Evolutionary conservation across 2,888 invertebrate species (phyloP), one percentile per base, ranked within the genome.

Genomic region (Pyrgus malvae): DNA sequence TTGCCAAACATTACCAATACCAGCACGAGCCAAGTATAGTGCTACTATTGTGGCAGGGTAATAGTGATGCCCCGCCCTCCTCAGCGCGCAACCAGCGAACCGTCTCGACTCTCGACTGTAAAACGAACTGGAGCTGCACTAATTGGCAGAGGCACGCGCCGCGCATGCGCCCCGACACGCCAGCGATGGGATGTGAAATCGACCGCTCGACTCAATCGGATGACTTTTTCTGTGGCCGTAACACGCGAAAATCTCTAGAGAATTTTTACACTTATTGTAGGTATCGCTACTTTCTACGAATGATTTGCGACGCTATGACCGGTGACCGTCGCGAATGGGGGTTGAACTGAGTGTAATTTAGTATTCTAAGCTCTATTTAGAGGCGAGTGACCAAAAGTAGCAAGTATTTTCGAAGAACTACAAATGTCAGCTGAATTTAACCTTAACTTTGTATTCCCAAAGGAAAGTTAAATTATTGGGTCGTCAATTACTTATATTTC

Each of bases 81-180:
- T 45, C 63, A 53, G 51, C 60, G 48, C 67, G 67, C 66, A 70
- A 70, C 67, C 80, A 81, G 75, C 80, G 80, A 81, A 80, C 81
- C 82, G 80, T 78, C 80, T 73, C 81, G 76, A 74, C 79, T 83
- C 83, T 83, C 81, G 76, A 78, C 82, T 76, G 79, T 78, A 72
- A 77, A 78, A 78, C 79, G 80, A 89, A 90, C 81, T 89, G 83
- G 88, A 90, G 88, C 89, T 83, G 80, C 85, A 88, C 90, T 89
- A 90, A 90, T 90, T 89, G 87, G 86, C 80, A 61, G 66, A 69
- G 85, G 88, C 88, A 88, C 87, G 87, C 88, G 88, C 86, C 83
- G 81, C 76, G 78, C 80, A 75, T 79, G 76, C 77, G 78, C 66
- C 70, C 61, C 69, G 77, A 80, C 83, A 79, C 81, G 83, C 82